Evolutionary conservation across 2,888 invertebrate genomes (phyloP).

Genomic region (Hypercompe scribonia): DNA sequence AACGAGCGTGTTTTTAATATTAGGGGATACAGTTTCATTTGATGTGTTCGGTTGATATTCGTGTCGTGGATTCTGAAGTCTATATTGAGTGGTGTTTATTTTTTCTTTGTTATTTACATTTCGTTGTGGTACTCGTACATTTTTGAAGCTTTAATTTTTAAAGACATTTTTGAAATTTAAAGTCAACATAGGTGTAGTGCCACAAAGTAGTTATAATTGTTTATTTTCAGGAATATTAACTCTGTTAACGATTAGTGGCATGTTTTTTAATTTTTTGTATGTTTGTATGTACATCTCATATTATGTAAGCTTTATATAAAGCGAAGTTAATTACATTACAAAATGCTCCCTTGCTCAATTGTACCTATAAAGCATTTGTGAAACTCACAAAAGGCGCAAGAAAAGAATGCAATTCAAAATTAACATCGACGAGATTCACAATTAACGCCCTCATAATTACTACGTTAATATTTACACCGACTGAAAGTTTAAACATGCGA

Average conservation of each 20-base stretch:
- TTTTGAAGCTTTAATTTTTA: not conserved
- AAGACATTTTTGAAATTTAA: not conserved
- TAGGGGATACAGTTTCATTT: constrained; percentile 17
- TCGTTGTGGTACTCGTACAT: not conserved
- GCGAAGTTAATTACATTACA: constrained; percentile 23
- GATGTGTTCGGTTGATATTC: constrained; percentile 8
- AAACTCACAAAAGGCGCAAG: constrained; percentile 34
- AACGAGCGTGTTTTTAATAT: constrained; percentile 14
- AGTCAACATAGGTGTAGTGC: too few relatives aligned
- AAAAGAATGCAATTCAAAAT: constrained; percentile 53
- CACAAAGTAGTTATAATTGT: too few relatives aligned
- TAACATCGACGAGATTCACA: constrained; percentile 64
- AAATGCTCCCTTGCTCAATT: constrained; percentile 14
- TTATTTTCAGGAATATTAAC: too few relatives aligned
- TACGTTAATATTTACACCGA: constrained; percentile 75
- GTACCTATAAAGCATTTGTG: constrained; percentile 32
- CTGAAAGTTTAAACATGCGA: constrained; percentile 76
- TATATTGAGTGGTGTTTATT: not conserved
- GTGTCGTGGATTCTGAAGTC: not conserved
- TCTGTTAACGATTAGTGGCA: too few relatives aligned
- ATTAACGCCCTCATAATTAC: constrained; percentile 75
- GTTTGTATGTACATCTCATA: not conserved
- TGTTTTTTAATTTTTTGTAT: too few relatives aligned
- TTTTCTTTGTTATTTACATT: not conserved
- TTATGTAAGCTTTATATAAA: not conserved